Evolutionary conservation across 2,797 vertebrate genomes (phyloP), one percentile per base, ranked within the genome.

Genomic region (Muscicapa comitata): DNA sequence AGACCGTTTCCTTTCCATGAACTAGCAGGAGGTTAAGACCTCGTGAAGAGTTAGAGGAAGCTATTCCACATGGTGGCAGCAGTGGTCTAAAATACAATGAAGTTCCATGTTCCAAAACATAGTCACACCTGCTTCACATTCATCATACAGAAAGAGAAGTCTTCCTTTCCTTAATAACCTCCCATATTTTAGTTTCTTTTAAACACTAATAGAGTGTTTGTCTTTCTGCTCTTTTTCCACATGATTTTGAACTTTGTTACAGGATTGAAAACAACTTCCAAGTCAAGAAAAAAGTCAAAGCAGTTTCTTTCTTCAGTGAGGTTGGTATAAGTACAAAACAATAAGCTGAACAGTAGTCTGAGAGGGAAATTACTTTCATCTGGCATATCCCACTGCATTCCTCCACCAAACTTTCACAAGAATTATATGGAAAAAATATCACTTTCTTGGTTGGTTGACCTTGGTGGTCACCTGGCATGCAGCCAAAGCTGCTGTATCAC

Each of bases 51-150:
- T n/a, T 62, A 66, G 35, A 86, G 45, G 43, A 81, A 96, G 68
- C 71, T 87, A 53, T 87, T 94, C 94, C 94, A 95, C 91, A 78
- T 87, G 95, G 83, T 95, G 96, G 96, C 93, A 94, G 96, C 77
- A 95, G 84, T 80, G 93, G 37, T 50, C 84, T 86, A 93, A 93
- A 90, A 85, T 88, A 90, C 28, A 86, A n/a, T 20, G 13, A 82
- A 68, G 40, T 63, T 73, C 72, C 85, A 90, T 20, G 12, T 53
- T 66, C 20, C 66, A 72, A 59, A 95, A 87, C 31, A 21, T 6
- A 35, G 37, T 35, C 47, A 57, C 25, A 78, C 23, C 50, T 59
- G 54, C 38, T 80, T 55, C 38, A 54, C 61, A 74, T 54, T 45
- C 42, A 38, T 63, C 45, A 28, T 3, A 7, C 1, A 48, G 21